These are phyloP conservation scores for Silurus lanzhouensis DNA, from an alignment of 2,797 vertebrate species.

Conservation along the genomic window DNA sequence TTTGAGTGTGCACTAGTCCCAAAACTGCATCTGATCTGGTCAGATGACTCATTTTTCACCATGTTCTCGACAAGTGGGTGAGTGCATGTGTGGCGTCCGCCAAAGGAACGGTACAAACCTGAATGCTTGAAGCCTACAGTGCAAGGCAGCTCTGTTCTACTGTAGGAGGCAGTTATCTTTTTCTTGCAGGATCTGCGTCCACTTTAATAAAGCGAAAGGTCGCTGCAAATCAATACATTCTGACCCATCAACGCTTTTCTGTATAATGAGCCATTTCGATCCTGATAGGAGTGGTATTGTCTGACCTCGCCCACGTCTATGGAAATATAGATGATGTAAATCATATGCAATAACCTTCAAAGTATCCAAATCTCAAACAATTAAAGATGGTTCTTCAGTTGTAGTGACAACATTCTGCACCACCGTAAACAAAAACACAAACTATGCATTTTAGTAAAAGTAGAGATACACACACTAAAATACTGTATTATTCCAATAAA, in stretches of 20 bases:
- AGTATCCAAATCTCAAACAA: background rate
- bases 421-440: no score
- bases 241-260: background rate
- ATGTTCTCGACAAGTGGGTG: background rate
- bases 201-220: background rate
- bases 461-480: no score
- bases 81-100: background rate
- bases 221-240: background rate
- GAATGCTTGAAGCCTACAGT: background rate
- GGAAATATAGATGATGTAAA: background rate
- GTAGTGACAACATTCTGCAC: background rate
- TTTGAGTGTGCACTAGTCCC: background rate
- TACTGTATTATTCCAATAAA: no score
- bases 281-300: background rate
- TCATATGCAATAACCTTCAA: background rate
- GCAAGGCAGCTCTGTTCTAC: background rate
- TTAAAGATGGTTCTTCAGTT: no score
- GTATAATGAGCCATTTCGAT: background rate
- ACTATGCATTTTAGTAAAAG: no score
- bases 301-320: background rate
- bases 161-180: conserved; percentile 13
- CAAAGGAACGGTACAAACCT: background rate
- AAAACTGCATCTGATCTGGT: background rate
- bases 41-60: conserved; percentile 12
- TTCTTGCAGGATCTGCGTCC: background rate